Evolutionary conservation across 2,113 vertebrate species (phyloP).

Genomic region (Rutilus rutilus): DNA sequence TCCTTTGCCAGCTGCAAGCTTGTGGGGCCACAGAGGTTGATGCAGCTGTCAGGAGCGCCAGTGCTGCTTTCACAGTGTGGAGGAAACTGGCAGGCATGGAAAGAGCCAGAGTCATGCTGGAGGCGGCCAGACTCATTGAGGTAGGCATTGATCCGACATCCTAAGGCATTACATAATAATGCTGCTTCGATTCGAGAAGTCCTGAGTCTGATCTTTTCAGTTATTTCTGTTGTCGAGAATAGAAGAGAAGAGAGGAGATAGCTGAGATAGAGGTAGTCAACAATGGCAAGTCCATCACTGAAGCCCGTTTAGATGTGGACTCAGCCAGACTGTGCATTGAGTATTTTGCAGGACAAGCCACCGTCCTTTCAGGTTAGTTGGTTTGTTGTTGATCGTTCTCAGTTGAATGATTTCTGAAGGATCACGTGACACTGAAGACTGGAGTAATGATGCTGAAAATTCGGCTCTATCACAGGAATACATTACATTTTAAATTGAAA

Average conservation of each 20-base stretch:
- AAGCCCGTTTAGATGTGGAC: constrained; percentile 88
- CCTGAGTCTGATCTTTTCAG: background rate
- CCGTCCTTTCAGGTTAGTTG: constrained; percentile 82
- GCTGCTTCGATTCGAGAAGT: background rate
- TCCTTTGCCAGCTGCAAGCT: constrained; percentile 83
- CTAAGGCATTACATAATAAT: background rate
- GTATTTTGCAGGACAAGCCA: constrained; percentile 88
- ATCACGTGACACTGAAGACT: background rate
- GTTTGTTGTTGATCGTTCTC: background rate
- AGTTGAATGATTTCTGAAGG: background rate
- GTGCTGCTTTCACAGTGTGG: constrained; percentile 85
- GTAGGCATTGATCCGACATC: constrained; percentile 66
- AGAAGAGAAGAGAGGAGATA: constrained; percentile 85
- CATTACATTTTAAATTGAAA: background rate
- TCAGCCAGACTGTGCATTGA: constrained; percentile 87
- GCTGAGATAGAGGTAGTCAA: constrained; percentile 89
- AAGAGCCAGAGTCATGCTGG: constrained; percentile 85
- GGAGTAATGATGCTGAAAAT: background rate
- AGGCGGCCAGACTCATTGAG: constrained; percentile 90
- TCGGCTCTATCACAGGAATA: background rate
- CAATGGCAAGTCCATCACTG: constrained; percentile 93
- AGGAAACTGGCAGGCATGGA: constrained; percentile 91
- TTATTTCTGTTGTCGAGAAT: constrained; percentile 17
- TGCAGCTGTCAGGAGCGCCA: constrained; percentile 84
- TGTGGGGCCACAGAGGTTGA: constrained; percentile 86